These are phyloP conservation scores for Hyperoplus immaculatus DNA, from an alignment of 2,797 vertebrate genomes.

Conservation along the genomic window DNA sequence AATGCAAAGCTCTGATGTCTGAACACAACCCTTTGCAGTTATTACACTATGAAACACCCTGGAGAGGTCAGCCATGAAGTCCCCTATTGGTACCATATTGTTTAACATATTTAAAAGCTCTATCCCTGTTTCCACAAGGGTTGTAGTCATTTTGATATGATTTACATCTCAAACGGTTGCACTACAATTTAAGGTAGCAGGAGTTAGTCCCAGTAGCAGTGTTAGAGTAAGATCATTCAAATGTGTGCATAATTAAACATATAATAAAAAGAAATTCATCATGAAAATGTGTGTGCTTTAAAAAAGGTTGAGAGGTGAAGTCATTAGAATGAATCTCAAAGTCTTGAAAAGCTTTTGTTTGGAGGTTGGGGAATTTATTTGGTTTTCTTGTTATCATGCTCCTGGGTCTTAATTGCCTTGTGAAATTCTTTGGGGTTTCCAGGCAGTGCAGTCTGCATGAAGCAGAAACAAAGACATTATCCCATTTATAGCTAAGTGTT, in stretches of 20 bases:
- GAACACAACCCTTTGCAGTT: not conserved
- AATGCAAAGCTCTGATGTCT: not conserved
- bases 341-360: constrained; percentile 38
- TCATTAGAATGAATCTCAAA: constrained; percentile 43
- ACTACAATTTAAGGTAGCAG: not conserved
- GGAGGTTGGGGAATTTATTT: constrained; percentile 63
- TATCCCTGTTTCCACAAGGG: not conserved
- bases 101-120: not conserved
- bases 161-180: not conserved
- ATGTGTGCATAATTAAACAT: not conserved
- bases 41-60: not conserved
- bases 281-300: constrained; percentile 17
- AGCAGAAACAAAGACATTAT: constrained; percentile 81
- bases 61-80: not conserved
- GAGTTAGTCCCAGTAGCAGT: not conserved
- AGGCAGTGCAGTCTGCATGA: constrained; percentile 77
- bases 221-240: not conserved
- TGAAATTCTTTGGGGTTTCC: constrained; percentile 75
- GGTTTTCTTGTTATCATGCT: constrained; percentile 67
- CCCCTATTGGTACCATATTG: not conserved
- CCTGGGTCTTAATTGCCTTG: constrained; percentile 57
- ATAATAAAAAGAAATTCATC: constrained; percentile 5
- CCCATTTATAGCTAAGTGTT: constrained; percentile 79
- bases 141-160: not conserved
- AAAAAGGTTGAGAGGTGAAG: constrained; percentile 47